Conservation (phyloP, 2,797 vertebrate genomes). For the Brachymystax lenok region DNA sequence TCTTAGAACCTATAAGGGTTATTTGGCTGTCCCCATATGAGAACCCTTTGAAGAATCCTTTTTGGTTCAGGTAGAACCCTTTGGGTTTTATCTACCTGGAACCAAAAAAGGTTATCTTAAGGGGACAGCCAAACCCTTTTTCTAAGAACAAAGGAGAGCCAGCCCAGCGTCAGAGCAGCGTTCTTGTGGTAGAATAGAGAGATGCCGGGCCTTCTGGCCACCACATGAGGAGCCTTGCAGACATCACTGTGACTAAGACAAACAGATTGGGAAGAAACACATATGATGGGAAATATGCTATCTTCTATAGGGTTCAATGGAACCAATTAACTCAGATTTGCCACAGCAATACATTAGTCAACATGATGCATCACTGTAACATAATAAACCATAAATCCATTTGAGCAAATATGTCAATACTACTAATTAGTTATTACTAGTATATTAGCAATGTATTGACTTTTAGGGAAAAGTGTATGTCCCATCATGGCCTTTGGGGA, state of each 20-base stretch:
- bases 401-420: not conserved
- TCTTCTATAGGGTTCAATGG: too few relatives aligned
- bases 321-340: too few relatives aligned
- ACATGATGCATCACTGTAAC: not conserved
- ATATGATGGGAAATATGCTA: too few relatives aligned
- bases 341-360: not conserved
- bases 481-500: not conserved
- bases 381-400: not conserved
- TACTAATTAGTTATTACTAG: too few relatives aligned
- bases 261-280: not conserved
- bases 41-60: too few relatives aligned
- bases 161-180: slow-evolving; percentile 33
- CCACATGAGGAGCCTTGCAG: slow-evolving; percentile 47
- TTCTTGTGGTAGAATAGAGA: slow-evolving; percentile 31
- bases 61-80: too few relatives aligned
- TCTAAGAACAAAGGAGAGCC: slow-evolving; percentile 8
- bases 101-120: too few relatives aligned
- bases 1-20: too few relatives aligned
- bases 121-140: too few relatives aligned
- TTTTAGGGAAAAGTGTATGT: not conserved
- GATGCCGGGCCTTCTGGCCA: slow-evolving; percentile 39
- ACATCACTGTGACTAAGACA: slow-evolving; percentile 11
- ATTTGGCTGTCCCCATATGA: too few relatives aligned
- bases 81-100: too few relatives aligned
- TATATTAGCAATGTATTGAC: not conserved